Evolutionary conservation across 2,888 invertebrate species (phyloP).

Genomic region (Oscheius sp.): DNA sequence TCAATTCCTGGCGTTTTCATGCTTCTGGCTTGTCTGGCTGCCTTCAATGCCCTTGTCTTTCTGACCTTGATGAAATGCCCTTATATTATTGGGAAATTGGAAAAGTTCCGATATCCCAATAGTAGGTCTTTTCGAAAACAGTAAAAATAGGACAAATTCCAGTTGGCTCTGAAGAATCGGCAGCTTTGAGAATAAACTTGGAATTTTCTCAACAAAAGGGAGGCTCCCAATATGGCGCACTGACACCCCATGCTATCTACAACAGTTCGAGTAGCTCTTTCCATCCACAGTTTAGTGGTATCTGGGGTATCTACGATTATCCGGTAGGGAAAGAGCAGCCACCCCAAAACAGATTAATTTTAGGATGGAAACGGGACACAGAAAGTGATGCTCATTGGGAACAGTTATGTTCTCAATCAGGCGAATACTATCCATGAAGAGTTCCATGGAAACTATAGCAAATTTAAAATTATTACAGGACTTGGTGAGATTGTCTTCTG

Average conservation of each 20-base stretch:
- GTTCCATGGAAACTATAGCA: constrained; percentile 7
- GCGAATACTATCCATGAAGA: neutral
- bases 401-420: constrained; percentile 1
- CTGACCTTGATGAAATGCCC: neutral
- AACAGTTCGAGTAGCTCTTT: neutral
- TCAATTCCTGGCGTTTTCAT: neutral
- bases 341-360: neutral
- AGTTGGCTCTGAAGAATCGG: neutral
- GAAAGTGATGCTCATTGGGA: constrained; percentile 8
- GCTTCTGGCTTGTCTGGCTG: neutral
- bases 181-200: too few species aligned
- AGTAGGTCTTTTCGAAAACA: neutral
- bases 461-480: neutral
- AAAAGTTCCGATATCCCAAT: neutral
- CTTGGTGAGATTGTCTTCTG: neutral
- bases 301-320: constrained; percentile 14
- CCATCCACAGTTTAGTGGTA: neutral
- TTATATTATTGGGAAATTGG: neutral
- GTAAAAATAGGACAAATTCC: too few species aligned
- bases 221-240: neutral
- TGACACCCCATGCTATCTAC: neutral
- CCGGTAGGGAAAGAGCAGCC: constrained; percentile 2
- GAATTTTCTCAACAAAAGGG: too few species aligned
- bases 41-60: neutral
- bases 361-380: neutral